Conservation (phyloP, 35 echinoderm and acorn worm genomes). For the Acanthaster planci region DNA sequence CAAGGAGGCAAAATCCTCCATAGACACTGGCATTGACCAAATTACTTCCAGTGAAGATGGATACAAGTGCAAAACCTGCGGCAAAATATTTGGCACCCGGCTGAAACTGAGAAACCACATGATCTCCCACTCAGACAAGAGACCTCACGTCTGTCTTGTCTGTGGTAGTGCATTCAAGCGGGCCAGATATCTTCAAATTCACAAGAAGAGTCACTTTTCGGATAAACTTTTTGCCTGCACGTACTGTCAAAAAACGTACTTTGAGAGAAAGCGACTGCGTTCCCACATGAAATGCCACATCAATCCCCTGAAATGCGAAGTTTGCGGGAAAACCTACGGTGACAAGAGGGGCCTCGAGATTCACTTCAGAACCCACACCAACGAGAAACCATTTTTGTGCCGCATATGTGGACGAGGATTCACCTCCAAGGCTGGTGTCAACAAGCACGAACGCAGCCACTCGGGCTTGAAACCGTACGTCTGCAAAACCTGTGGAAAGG, state of each 20-base stretch:
- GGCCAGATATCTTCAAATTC: background rate
- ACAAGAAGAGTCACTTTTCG: conserved; percentile 27
- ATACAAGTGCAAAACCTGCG: conserved; percentile 19
- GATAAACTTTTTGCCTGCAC: conserved; percentile 19
- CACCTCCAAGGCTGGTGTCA: background rate
- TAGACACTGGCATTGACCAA: background rate
- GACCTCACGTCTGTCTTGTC: conserved; percentile 17
- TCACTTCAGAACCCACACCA: conserved; percentile 33
- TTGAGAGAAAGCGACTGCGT: background rate
- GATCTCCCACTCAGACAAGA: conserved; percentile 33
- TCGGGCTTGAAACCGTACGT: conserved; percentile 44
- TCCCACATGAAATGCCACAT: conserved; percentile 22
- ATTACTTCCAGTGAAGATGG: background rate
- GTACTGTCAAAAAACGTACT: conserved; percentile 26
- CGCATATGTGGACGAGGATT: conserved; percentile 35
- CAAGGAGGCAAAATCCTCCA: background rate
- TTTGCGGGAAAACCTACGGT: conserved; percentile 22
- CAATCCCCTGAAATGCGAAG: background rate
- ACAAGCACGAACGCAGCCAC: conserved; percentile 41
- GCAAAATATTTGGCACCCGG: background rate
- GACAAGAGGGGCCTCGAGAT: conserved; percentile 1
- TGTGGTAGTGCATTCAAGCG: conserved; percentile 38
- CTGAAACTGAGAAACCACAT: background rate
- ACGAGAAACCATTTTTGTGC: conserved; percentile 44
- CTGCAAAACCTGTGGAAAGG: conserved; percentile 47